Conservation (phyloP, 2,113 vertebrate species). For the Grallaria varia region DNA sequence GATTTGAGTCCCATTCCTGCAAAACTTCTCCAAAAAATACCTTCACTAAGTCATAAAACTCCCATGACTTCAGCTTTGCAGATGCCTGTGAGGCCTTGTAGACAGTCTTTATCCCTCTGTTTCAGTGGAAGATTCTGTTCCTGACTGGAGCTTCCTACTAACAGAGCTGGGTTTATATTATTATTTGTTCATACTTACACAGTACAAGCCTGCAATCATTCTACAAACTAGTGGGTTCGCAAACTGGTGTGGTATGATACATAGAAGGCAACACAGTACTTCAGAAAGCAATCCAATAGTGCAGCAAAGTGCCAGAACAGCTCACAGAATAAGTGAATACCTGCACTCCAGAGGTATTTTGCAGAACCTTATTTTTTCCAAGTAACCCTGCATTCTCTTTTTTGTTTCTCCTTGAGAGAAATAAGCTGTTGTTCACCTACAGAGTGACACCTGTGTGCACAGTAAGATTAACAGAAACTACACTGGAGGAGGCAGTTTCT, state of each 20-base stretch:
- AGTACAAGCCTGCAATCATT: background rate
- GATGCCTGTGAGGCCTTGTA: background rate
- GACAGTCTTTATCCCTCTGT: background rate
- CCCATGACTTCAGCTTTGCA: background rate
- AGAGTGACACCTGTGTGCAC: background rate
- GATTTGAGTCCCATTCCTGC: background rate
- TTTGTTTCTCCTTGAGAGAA: background rate
- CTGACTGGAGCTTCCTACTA: background rate
- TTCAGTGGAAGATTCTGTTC: background rate
- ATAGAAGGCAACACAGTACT: background rate
- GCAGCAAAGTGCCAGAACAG: background rate
- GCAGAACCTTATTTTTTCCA: background rate
- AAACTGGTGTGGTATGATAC: background rate
- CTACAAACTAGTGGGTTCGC: background rate
- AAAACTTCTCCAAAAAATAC: background rate
- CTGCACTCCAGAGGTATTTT: background rate
- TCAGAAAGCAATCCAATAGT: background rate
- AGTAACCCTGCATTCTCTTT: background rate
- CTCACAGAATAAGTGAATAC: background rate
- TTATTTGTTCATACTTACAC: background rate
- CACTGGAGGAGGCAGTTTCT: background rate
- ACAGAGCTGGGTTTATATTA: background rate
- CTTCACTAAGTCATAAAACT: background rate
- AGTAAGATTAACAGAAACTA: background rate
- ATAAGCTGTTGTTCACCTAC: background rate